phyloP scores from a whole-genome alignment of 2,797 vertebrate species.

The Furcifer pardalis region DNA sequence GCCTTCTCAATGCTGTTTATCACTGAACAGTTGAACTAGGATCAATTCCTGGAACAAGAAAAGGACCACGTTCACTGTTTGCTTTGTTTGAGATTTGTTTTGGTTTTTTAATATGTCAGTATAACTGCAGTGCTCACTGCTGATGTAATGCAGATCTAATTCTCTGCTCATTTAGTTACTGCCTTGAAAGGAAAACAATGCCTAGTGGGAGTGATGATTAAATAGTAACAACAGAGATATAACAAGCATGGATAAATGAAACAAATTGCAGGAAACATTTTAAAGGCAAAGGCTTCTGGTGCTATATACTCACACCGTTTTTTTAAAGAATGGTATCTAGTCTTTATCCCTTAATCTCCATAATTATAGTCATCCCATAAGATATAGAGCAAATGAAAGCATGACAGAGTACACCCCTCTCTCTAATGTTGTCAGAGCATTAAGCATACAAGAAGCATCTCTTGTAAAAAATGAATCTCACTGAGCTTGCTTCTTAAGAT shows the following conservation, averaged over 20 bases:
- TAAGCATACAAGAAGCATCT: conserved; percentile 39
- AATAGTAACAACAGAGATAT: conserved; percentile 63
- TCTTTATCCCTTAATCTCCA: conserved; percentile 29
- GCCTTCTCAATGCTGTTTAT: conserved; percentile 37
- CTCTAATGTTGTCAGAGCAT: conserved; percentile 43
- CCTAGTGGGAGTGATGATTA: conserved; percentile 72
- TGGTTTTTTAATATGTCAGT: conserved; percentile 54
- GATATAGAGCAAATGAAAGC: conserved; percentile 28
- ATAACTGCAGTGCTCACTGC: conserved; percentile 61
- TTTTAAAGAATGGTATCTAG: conserved; percentile 48
- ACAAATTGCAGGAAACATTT: conserved; percentile 52
- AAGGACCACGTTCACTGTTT: conserved; percentile 52
- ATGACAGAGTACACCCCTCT: neutral
- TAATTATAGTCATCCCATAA: conserved; percentile 28
- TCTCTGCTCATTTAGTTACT: conserved; percentile 70
- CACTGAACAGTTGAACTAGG: conserved; percentile 24
- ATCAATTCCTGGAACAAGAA: conserved; percentile 51
- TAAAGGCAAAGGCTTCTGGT: conserved; percentile 52
- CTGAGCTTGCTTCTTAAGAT: conserved; percentile 55
- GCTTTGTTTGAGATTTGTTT: conserved; percentile 62
- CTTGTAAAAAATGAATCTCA: conserved; percentile 54
- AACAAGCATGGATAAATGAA: conserved; percentile 54
- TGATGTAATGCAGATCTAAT: conserved; percentile 67
- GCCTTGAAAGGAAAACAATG: conserved; percentile 62
- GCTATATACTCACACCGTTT: conserved; percentile 51